A percentile compares a stretch with the other conserved stretches of the same genome.
phyloP scores from a whole-genome alignment of 2,113 vertebrate genomes.

The Passer montanus region DNA sequence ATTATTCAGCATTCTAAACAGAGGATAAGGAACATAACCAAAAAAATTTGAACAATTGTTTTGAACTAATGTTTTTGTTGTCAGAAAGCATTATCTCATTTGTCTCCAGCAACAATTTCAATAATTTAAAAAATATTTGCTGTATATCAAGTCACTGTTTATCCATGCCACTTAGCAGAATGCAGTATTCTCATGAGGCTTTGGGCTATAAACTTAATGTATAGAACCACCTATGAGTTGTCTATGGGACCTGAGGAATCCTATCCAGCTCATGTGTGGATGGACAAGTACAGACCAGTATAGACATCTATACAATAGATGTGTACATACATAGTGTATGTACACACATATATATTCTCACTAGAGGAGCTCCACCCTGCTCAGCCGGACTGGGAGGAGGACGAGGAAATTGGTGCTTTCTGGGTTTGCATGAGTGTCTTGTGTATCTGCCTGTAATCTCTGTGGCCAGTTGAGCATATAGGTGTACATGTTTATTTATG shows the following conservation, averaged over 20 bases:
- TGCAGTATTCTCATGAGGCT: neutral
- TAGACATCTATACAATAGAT: too few species aligned
- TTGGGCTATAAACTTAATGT: neutral
- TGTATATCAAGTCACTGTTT: neutral
- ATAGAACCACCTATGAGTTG: neutral
- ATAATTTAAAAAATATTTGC: neutral
- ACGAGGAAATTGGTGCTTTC: neutral
- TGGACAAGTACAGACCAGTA: neutral
- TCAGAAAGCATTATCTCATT: neutral
- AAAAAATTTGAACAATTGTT: neutral
- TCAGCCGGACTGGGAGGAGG: neutral
- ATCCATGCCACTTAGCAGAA: neutral
- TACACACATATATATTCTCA: neutral
- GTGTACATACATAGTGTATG: too few species aligned
- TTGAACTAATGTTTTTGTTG: neutral
- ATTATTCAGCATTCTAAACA: neutral
- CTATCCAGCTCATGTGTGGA: neutral
- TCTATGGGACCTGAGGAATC: neutral
- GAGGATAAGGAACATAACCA: neutral
- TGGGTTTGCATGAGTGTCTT: neutral
- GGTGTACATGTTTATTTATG: too few species aligned
- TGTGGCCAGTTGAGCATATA: neutral
- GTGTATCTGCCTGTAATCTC: neutral
- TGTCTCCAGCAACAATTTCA: neutral
- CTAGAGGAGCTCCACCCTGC: neutral